A percentile compares a stretch with the other conserved stretches of the same genome.
Conservation (phyloP, 2,888 invertebrate genomes). For the Myathropa florea region DNA sequence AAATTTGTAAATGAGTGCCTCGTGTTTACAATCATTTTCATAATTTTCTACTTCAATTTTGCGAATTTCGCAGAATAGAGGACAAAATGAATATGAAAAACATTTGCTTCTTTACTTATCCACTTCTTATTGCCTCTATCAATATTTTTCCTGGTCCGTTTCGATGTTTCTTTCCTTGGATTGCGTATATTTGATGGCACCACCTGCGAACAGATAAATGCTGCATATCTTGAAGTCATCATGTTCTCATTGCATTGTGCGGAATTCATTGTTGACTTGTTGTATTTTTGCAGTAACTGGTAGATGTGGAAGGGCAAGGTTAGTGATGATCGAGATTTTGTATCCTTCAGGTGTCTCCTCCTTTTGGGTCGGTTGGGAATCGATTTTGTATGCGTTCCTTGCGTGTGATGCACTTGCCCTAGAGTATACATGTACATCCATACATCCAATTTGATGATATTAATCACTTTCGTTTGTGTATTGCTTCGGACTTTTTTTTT, state of each 20-base stretch:
- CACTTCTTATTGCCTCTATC: slow-evolving; percentile 43
- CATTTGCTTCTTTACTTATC: slow-evolving; percentile 11
- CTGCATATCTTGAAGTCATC: slow-evolving; percentile 47
- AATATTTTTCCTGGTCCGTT: slow-evolving; percentile 33
- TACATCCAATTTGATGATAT: slow-evolving; percentile 57
- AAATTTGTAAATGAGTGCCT: slow-evolving; percentile 38
- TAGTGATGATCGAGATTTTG: slow-evolving; percentile 7
- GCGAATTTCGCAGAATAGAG: slow-evolving; percentile 5
- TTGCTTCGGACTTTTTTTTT: slow-evolving; percentile 9
- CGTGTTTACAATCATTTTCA: slow-evolving; percentile 29
- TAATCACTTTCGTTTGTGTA: slow-evolving; percentile 53
- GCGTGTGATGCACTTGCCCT: slow-evolving; percentile 23
- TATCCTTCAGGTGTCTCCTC: slow-evolving; percentile 57
- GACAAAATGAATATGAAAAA: background rate
- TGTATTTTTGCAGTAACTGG: background rate
- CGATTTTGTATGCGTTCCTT: slow-evolving; percentile 25
- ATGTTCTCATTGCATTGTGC: slow-evolving; percentile 36
- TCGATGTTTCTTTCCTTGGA: slow-evolving; percentile 17
- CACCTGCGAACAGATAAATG: slow-evolving; percentile 6
- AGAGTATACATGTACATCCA: background rate
- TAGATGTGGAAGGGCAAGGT: slow-evolving; percentile 10
- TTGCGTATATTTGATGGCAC: slow-evolving; percentile 19
- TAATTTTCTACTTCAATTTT: slow-evolving; percentile 36
- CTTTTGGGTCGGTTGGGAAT: slow-evolving; percentile 24
- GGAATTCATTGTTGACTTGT: slow-evolving; percentile 36